Percentiles rank a stretch among this genome's conserved stretches.
These are phyloP conservation scores for Callipepla squamata DNA, from an alignment of 2,113 vertebrate species.

Conservation along the genomic window DNA sequence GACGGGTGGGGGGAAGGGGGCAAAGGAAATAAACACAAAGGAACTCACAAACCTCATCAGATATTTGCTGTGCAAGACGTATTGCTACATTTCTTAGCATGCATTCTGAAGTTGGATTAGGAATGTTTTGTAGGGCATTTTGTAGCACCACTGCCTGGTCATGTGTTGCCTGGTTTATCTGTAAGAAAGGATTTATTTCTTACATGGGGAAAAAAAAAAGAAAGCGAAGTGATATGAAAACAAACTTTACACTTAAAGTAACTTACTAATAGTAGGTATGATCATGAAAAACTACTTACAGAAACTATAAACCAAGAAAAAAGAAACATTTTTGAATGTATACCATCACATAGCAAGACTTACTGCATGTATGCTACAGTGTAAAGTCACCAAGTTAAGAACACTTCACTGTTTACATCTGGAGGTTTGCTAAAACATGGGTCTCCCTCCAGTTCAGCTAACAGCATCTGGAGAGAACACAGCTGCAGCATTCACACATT, in stretches of 20 bases:
- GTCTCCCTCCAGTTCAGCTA: not conserved
- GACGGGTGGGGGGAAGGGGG: not conserved
- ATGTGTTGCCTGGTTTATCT: slow-evolving; percentile 97
- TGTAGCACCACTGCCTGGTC: slow-evolving; percentile 98
- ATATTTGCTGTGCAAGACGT: slow-evolving; percentile 98
- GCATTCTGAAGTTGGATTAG: slow-evolving; percentile 97
- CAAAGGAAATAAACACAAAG: not conserved
- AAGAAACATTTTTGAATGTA: not conserved
- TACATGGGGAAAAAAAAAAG: not conserved
- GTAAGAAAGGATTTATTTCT: slow-evolving; percentile 61
- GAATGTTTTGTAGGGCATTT: slow-evolving; percentile 98
- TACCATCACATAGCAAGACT: not conserved
- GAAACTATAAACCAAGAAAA: not conserved
- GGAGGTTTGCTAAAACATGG: not conserved
- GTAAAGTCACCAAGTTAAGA: not conserved
- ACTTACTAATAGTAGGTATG: not conserved
- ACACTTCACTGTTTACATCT: not conserved
- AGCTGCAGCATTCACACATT: fast-evolving
- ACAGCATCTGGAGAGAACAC: not conserved
- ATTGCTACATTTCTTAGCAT: slow-evolving; percentile 99
- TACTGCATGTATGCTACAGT: not conserved
- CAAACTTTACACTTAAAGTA: not conserved
- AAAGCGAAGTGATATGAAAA: not conserved
- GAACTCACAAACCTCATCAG: slow-evolving; percentile 90
- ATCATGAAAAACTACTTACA: not conserved